Evolutionary conservation across 2,888 invertebrate species (phyloP).

Genomic region (Schizaphis graminum): DNA sequence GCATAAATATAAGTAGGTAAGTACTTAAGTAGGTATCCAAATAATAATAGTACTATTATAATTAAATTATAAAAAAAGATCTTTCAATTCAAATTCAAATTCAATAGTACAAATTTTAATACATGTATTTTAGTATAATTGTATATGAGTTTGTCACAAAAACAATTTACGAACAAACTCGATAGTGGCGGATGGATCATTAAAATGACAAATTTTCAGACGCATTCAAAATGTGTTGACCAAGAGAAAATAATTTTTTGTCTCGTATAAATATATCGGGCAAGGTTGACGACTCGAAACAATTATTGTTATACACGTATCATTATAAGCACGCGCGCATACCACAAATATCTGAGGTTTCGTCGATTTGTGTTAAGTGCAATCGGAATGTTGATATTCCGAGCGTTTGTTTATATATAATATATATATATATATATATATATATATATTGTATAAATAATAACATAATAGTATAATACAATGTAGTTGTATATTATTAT

Average conservation of each 20-base stretch:
- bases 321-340: slow-evolving; percentile 11
- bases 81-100: no score
- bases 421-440: not conserved
- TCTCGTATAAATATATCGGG: not conserved
- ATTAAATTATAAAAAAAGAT: no score
- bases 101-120: no score
- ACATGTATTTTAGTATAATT: not conserved
- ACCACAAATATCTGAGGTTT: slow-evolving; percentile 22
- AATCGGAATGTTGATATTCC: not conserved
- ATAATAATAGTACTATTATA: not conserved
- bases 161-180: not conserved
- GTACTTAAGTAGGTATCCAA: no score
- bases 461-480: not conserved
- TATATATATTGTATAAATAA: not conserved
- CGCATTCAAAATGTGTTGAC: not conserved
- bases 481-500: not conserved
- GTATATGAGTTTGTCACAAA: not conserved
- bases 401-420: not conserved
- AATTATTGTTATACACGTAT: slow-evolving; percentile 14
- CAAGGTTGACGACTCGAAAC: slow-evolving; percentile 48
- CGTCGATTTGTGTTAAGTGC: slow-evolving; percentile 21
- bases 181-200: not conserved
- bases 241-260: not conserved
- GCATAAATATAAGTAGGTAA: not conserved
- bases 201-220: not conserved